phyloP scores from a whole-genome alignment of 2,797 vertebrate species.

The Lemur catta region DNA sequence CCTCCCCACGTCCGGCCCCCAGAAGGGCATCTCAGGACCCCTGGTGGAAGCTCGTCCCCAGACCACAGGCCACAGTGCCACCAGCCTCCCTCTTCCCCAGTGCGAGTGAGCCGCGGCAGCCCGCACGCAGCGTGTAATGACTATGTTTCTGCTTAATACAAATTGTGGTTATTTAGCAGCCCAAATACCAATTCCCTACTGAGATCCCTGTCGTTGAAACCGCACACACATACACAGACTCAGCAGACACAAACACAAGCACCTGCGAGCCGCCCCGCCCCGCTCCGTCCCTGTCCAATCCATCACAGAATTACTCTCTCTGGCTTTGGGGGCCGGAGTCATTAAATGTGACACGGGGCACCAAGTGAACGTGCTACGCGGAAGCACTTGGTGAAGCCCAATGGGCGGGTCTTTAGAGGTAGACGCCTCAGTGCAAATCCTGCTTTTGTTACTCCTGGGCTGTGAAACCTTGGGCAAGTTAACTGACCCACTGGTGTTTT shows the following conservation, averaged over 20 bases:
- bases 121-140: conserved; percentile 45
- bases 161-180: conserved; percentile 71
- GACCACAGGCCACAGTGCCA: not conserved
- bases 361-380: not conserved
- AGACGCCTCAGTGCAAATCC: not conserved
- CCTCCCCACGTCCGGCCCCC: not conserved
- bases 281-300: not conserved
- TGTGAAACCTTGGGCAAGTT: not conserved
- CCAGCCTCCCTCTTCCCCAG: not conserved
- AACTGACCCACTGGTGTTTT: not conserved
- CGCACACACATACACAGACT: not conserved
- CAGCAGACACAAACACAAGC: not conserved
- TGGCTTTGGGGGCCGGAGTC: not conserved
- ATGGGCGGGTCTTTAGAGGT: not conserved
- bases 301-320: not conserved
- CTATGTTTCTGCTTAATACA: conserved; percentile 64
- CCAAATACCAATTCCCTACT: conserved; percentile 70
- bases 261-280: not conserved
- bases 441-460: not conserved
- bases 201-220: not conserved
- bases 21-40: not conserved
- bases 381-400: not conserved
- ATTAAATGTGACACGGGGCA: not conserved
- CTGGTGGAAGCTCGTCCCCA: not conserved
- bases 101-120: not conserved